Base-by-base conservation (phyloP, 1,140 invertebrate genomes). In the Drosophila truncata region DNA sequence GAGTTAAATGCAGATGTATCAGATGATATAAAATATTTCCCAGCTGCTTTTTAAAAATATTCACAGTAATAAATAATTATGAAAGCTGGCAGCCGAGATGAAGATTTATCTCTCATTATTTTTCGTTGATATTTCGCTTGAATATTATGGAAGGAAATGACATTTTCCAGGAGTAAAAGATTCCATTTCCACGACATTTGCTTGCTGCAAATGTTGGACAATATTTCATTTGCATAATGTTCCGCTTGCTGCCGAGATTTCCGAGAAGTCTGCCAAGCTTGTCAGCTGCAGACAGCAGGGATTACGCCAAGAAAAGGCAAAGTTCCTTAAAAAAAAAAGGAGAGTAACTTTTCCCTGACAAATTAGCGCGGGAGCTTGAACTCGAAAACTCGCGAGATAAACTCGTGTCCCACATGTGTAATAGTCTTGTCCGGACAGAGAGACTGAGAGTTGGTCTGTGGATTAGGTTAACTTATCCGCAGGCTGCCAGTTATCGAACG, bases 201-300 rank as follows among this genome's bases (percentile, higher is more conserved):
- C 80, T 75, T 81, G 61, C 46, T 54, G 59, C 62, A 75, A 82
- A 82, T 78, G 60, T 63, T 49, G 50, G 57, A 62, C 54, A 65
- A 78, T 86, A 69, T 86, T 70, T 75, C 78, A 87, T 87, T 87
- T 88, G 80, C 84, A 87, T 87, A 87, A 80, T 54, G 39, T 35
- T 27, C 35, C 27, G 27, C 66, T 65, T 23, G 47, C 60, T 57
- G 47, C 23, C 33, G 54, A 54, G 67, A 83, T 83, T 77, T 62
- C 16, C 62, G 54, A 74, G 62, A 39, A 47, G 61, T 46, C 57
- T 58, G 69, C 39, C 76, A 59, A 72, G 52, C 72, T 71, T 60
- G 52, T 35, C 66, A 72, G 42, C 67, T 72, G 66, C 42, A 71
- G 69, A 72, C 69, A 72, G 44, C 50, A 29, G 16, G 66, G 52